Base-by-base conservation (phyloP, 2,113 vertebrate genomes). In the Poeciliopsis occidentalis region DNA sequence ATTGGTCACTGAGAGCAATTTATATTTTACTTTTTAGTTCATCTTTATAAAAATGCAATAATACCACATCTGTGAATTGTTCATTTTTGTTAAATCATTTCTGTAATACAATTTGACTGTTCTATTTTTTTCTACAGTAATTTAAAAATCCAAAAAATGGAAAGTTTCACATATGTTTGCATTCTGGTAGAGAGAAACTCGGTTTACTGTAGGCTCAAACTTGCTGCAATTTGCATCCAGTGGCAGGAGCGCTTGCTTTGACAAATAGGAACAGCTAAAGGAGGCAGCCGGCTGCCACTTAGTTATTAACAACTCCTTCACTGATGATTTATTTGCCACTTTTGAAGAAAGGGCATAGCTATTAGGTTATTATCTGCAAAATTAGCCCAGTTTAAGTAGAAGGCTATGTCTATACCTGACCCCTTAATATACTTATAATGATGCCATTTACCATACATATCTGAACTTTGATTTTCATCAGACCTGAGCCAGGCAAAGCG, bases 381-480 rank as follows among this genome's bases (percentile, higher is more conserved):
- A 98, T 98, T 97, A 98, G 96, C 96, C 96, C 95, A 92, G 92
- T 95, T 98, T 97, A 97, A 98, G 96, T 93, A 92, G 95, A 95
- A 95, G 96, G 96, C 96, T 95, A 92, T 75, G 93, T 90, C 95
- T 96, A 91, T 88, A 95, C 93, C 90, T 97, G 98, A 99, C 97
- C 97, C 93, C 95, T 96, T 99, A 99, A 99, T 99, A 97, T 96
- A 91, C 96, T 98, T 97, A 94, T 99, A 99, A 99, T 98, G 97
- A 98, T 62, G 94, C 94, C 95, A 98, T 99, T 98, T 97, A 97
- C 94, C 94, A 98, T 94, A 94, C 94, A 93, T 86, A 95, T 95
- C 95, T 95, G 93, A 93, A 96, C 96, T 94, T 92, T 91, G 87
- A 93, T 93, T 77, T 89, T 93, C 88, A 71, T 86, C 80, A 90